phyloP scores from a whole-genome alignment of 2,888 invertebrate species.

The Phasia obesa region DNA sequence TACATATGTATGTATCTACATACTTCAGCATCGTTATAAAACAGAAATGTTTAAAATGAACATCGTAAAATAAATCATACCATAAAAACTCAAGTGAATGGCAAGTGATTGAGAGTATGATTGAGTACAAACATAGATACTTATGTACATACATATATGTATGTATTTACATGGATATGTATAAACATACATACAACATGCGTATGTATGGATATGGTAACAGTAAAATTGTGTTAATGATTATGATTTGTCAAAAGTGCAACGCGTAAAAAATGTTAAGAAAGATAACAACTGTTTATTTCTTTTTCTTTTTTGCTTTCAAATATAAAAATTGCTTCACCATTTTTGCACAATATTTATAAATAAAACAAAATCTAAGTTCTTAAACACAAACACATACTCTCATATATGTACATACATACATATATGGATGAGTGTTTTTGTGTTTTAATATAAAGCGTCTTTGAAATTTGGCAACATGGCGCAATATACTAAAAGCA shows the following conservation, averaged over 20 bases:
- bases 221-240: constrained; percentile 45
- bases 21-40: no score
- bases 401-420: not conserved
- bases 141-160: no score
- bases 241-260: constrained; percentile 62
- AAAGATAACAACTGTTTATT: constrained; percentile 5
- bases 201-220: no score
- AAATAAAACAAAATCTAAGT: constrained; percentile 1
- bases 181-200: no score
- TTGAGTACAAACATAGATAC: no score
- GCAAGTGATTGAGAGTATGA: no score
- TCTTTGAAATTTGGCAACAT: constrained; percentile 63
- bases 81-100: no score
- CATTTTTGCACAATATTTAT: constrained; percentile 50
- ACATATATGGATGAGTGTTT: not conserved
- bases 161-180: no score
- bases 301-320: not conserved
- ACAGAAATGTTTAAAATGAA: no score
- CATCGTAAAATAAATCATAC: no score
- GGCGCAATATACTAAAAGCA: constrained; percentile 42
- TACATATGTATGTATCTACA: no score
- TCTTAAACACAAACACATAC: not conserved
- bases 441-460: not conserved
- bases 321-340: constrained; percentile 44
- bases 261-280: not conserved